Evolutionary conservation across 2,888 invertebrate genomes (phyloP), one percentile per base, ranked within the genome.

Genomic region (Chelonus formosanus): DNA sequence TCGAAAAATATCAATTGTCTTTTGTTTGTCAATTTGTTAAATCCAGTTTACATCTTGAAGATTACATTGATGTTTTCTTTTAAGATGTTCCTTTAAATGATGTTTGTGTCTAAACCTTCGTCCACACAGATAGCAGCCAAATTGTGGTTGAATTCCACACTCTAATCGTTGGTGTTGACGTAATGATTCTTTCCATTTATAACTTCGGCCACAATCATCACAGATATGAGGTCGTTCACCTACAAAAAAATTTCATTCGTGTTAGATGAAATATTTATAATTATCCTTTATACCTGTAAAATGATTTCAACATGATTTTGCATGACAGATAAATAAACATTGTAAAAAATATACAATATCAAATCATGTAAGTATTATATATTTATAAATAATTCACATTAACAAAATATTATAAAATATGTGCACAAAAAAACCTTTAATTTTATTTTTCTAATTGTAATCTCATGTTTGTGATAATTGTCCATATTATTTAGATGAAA

Each of bases 61-160:
- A 48, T 47, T 34, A 44, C 44, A 53, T 67, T 72, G 73, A 58
- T 80, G 80, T 31, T 78, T 71, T 6, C 77, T 59, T 34, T 63
- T 64, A 5, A 78, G 67, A 53, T 80, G 81, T 55, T 78, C 79
- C n/a, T 72, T 20, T 3, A 87, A 75, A 75, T 87, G 86, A 74
- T 86, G 87, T 68, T 86, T 87, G 70, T 86, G 85, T 78, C 85
- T 86, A 71, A 86, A 85, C 45, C 78, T 78, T 65, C 84, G 77
- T 34, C 76, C 79, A 70, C 85, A 86, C 43, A 79, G 65, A 3
- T 76, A 73, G 70, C 85, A 86, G 52, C 67, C 70, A 69, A 83
- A 84, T 56, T 77, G 77, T 3, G 84, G 85, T 5, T 70, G 68
- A 58, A 81, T 82, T 4, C 81, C 81, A 65, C 83, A 84, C 64